Percentiles rank a stretch among this genome's conserved stretches.
These are phyloP conservation scores for Rotaria macrura DNA, from an alignment of 2,888 invertebrate species.

Conservation along the genomic window DNA sequence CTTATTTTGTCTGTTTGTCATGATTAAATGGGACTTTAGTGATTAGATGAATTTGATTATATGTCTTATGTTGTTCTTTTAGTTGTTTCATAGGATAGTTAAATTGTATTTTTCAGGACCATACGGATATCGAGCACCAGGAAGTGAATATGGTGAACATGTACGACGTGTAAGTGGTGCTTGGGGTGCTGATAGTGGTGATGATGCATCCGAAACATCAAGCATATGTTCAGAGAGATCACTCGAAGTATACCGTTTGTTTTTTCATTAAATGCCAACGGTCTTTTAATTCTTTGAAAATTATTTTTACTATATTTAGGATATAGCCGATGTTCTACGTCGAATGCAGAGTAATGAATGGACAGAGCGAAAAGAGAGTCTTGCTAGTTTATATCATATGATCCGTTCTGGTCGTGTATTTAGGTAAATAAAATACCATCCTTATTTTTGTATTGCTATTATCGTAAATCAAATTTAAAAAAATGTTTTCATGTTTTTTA, in stretches of 20 bases:
- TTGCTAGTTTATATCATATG: constrained; percentile 66
- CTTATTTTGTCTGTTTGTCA: neutral
- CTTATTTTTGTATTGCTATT: too few species aligned
- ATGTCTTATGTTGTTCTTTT: neutral
- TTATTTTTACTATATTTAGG: constrained; percentile 53
- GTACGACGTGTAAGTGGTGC: constrained; percentile 2
- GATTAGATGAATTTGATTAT: neutral
- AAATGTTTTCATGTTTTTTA: constrained; percentile 30
- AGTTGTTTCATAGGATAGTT: too few species aligned
- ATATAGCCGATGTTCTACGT: constrained; percentile 72
- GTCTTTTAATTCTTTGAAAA: neutral
- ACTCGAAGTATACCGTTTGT: constrained; percentile 53
- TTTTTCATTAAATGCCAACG: too few species aligned
- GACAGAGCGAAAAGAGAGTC: constrained; percentile 87
- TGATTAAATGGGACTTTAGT: neutral
- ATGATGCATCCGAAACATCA: constrained; percentile 66
- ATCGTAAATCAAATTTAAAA: constrained; percentile 34
- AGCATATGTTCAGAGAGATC: constrained; percentile 86
- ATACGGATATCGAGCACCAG: constrained; percentile 62
- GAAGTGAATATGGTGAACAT: constrained; percentile 8
- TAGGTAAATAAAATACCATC: constrained; percentile 39
- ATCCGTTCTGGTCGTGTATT: constrained; percentile 53
- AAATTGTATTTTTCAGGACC: constrained; percentile 49
- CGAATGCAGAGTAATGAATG: constrained; percentile 78
- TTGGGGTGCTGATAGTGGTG: constrained; percentile 43